phyloP scores from a whole-genome alignment of 2,113 vertebrate species.

The Phycodurus eques region DNA sequence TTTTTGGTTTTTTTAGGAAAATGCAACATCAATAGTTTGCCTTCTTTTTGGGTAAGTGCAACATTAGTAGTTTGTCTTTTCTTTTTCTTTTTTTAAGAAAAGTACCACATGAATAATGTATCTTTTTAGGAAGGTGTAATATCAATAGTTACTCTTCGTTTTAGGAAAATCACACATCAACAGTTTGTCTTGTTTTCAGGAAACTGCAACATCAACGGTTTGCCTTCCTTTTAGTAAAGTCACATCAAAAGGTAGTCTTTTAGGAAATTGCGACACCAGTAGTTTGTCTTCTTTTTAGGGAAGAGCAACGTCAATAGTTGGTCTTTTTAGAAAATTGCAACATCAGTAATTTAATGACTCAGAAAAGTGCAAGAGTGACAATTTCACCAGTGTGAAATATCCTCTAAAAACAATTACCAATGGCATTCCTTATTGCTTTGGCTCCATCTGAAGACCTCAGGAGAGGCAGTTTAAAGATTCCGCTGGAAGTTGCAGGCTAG shows the following conservation, averaged over 20 bases:
- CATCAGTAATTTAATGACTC: background rate
- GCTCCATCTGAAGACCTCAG: background rate
- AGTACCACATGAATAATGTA: background rate
- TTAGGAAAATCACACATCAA: background rate
- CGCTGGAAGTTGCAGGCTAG: background rate
- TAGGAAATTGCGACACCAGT: too few relatives aligned
- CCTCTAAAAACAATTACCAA: background rate
- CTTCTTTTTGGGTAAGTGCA: too few relatives aligned
- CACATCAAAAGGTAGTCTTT: background rate
- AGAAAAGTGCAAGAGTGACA: background rate
- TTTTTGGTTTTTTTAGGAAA: too few relatives aligned
- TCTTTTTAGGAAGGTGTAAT: background rate
- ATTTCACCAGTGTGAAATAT: background rate
- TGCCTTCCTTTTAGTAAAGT: background rate
- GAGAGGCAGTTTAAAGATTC: background rate
- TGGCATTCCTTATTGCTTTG: background rate
- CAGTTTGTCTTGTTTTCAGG: background rate
- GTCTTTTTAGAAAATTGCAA: background rate
- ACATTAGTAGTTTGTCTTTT: too few relatives aligned
- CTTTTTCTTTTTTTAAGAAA: too few relatives aligned
- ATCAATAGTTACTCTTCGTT: background rate
- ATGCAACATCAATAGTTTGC: too few relatives aligned
- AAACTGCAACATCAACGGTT: background rate
- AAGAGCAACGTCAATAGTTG: too few relatives aligned
- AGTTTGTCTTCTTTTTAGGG: too few relatives aligned